phyloP scores from a whole-genome alignment of 2,797 vertebrate genomes.

The Paguma larvata region DNA sequence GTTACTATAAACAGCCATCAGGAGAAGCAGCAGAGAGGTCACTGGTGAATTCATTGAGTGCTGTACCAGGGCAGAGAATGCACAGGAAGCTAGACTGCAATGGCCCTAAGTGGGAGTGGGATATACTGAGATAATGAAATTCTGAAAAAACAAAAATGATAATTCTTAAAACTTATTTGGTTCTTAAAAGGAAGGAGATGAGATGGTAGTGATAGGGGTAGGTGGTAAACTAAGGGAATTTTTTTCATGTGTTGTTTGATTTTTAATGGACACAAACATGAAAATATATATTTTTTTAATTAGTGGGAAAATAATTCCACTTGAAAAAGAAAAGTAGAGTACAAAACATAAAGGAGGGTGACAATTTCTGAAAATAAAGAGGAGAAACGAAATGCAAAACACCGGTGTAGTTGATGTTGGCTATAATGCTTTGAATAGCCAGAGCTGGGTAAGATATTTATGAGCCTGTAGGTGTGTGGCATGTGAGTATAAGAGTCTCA shows the following conservation, averaged over 20 bases:
- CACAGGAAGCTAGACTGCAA: neutral
- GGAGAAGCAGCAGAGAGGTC: neutral
- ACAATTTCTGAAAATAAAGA: neutral
- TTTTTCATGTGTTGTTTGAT: neutral
- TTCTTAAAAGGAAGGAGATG: neutral
- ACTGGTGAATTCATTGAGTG: neutral
- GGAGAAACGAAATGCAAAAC: neutral
- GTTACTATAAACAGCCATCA: neutral
- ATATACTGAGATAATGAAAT: neutral
- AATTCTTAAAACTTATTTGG: neutral
- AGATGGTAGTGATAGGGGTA: neutral
- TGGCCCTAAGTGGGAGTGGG: neutral
- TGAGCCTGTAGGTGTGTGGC: accelerated
- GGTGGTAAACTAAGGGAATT: neutral
- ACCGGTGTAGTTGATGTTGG: neutral
- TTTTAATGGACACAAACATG: neutral
- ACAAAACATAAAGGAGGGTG: neutral
- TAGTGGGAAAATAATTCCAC: neutral
- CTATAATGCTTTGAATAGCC: neutral
- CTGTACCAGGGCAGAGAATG: neutral
- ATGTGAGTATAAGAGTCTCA: neutral
- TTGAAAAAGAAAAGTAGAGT: neutral
- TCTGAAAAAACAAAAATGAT: slow-evolving; percentile 1
- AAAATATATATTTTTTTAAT: neutral
- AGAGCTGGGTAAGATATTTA: neutral